Base-by-base conservation (phyloP, 2,888 invertebrate species). In the Euclidia mi region DNA sequence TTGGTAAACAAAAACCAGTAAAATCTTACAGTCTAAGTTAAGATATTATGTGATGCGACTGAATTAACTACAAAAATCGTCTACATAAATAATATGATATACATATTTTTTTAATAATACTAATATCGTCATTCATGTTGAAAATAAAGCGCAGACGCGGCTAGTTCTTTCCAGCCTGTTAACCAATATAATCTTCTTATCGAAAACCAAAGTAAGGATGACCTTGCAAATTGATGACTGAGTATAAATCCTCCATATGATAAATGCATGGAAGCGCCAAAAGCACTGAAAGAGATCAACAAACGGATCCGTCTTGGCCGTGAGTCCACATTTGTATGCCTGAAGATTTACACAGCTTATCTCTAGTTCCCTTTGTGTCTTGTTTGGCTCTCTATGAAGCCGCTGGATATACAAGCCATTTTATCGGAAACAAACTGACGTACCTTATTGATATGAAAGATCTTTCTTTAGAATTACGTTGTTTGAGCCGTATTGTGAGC, bases 321-420 rank as follows among this genome's bases (percentile, higher is more conserved):
- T 58, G 74, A 80, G 76, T 76, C 67, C 72, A 66, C 77, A 81
- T 85, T 85, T 85, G 87, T 87, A 82, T 85, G 81, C 81, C 76
- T 66, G 64, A 75, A 85, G 86, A 84, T 87, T 85, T 82, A 78
- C 82, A 82, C 76, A 81, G 81, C 84, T 83, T 85, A 84, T 85
- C 81, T 73, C 51, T 66, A 71, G 67, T 63, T 74, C 75, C 78
- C 76, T 83, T 85, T 87, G 83, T 82, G 79, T 77, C 79, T 81
- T 81, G 83, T 82, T 84, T 81, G 76, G 78, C 76, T 82, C 82
- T 74, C 44, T 56, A 61, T 53, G 63, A 66, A 76, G 70, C 75
- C 73, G 56, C 53, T 65, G 65, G 66, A 75, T 76, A 70, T 69
- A 72, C 68, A 67, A 65, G 63, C 70, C 71, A 71, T 79, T 74